Base-by-base conservation (phyloP, 2,888 invertebrate species). In the Pegoplata infirma region DNA sequence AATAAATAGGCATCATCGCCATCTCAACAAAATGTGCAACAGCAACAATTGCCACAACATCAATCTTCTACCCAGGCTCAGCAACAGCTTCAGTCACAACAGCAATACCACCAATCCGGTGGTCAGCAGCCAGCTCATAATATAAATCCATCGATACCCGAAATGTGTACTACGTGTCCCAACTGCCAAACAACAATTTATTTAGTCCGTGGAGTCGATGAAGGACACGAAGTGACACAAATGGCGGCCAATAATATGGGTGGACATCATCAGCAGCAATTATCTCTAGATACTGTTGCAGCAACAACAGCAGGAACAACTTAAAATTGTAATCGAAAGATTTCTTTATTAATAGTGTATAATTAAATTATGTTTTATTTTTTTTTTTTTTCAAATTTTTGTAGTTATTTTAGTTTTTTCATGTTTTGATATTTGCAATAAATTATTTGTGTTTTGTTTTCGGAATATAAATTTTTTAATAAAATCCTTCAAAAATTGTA, bases 181-280 rank as follows among this genome's bases (percentile, higher is more conserved):
- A 88, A 89, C 78, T 89, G 89, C 59, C 86, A 88, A 77, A 86
- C 87, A 19, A 89, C 84, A 21, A 88, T 89, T 58, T 86, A 87
- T 75, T 81, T 89, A 68, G 84, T 88, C 16, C 88, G 88, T 28
- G 82, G 80, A 47, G 40, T 75, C 12, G 83, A 81, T 53, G 36
- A n/a, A n/a, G n/a, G n/a, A n/a, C n/a, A n/a, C n/a, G n/a, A n/a
- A n/a, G n/a, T 40, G n/a, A n/a, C 36, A 12, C 36, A 40, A 40
- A 51, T 21, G 59, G 82, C 80, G 59, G 82, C 80, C 2, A 61
- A 85, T n/a, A 85, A 86, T 10, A 61, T 83, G 51, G 71, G 16
- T n/a, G 28, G 19, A 2, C 56, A 46, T 8, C 44, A 55, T 6
- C 76, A 55, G 5, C 73, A 69, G 5, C 73, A 69, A 55, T 32